Evolutionary conservation across 2,888 invertebrate species (phyloP).

Genomic region (Chrysotoxum bicinctum): DNA sequence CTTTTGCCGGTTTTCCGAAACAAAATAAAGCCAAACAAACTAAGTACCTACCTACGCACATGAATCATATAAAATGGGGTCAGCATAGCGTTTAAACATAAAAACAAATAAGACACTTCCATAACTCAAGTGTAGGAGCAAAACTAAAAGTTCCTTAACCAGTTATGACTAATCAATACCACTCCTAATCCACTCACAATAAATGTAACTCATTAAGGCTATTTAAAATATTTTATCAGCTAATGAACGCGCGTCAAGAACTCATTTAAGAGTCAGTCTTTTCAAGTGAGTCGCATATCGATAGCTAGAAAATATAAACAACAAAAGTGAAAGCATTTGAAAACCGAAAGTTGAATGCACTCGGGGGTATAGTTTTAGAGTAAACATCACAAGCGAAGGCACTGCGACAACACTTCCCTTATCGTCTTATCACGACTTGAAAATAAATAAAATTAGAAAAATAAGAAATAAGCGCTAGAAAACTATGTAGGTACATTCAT

Average conservation of each 20-base stretch:
- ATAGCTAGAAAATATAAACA: neutral
- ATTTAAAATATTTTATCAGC: slow-evolving; percentile 54
- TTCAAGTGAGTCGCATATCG: neutral
- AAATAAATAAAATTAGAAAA: slow-evolving; percentile 57
- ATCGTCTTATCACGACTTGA: slow-evolving; percentile 48
- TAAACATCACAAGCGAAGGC: slow-evolving; percentile 30
- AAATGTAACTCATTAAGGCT: slow-evolving; percentile 39
- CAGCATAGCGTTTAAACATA: slow-evolving; percentile 29
- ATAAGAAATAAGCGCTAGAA: slow-evolving; percentile 13
- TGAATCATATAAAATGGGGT: slow-evolving; percentile 44
- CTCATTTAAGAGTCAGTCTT: neutral
- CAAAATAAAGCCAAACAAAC: slow-evolving; percentile 3
- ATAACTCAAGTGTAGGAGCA: slow-evolving; percentile 23
- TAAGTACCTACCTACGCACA: slow-evolving; percentile 37
- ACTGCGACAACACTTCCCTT: slow-evolving; percentile 30
- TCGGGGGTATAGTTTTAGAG: slow-evolving; percentile 46
- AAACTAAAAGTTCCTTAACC: slow-evolving; percentile 24
- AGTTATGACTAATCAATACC: slow-evolving; percentile 64
- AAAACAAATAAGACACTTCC: slow-evolving; percentile 22
- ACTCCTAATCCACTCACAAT: slow-evolving; percentile 58
- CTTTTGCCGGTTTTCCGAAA: slow-evolving; percentile 39
- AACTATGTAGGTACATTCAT: neutral
- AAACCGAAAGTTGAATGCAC: slow-evolving; percentile 71
- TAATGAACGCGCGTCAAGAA: slow-evolving; percentile 41
- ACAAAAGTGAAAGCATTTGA: slow-evolving; percentile 69